A percentile compares a stretch with the other conserved stretches of the same genome.
Evolutionary conservation across 2,888 invertebrate genomes (phyloP).

Genomic region (Maniola hyperantus): DNA sequence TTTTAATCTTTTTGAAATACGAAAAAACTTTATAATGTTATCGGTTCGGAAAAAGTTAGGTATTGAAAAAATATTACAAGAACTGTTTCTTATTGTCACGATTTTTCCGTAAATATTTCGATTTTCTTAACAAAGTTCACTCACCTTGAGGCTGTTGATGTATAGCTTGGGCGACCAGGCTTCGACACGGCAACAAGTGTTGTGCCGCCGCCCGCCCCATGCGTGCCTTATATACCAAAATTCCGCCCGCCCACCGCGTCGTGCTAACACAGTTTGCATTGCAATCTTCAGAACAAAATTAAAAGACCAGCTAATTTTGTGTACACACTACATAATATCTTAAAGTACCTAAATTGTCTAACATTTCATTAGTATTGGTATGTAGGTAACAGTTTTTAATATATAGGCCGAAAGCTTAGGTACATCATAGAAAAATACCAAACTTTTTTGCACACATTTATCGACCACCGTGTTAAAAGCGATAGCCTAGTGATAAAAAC

Average conservation of each 20-base stretch:
- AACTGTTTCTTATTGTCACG: neutral
- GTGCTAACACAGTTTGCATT: constrained; percentile 74
- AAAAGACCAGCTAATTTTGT: constrained; percentile 38
- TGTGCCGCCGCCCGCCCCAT: constrained; percentile 66
- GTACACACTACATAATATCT: neutral
- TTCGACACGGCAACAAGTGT: constrained; percentile 74
- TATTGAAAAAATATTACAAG: neutral
- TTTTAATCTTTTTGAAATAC: neutral
- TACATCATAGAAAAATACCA: too few relatives aligned
- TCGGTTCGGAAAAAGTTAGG: neutral
- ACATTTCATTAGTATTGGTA: neutral
- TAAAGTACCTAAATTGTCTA: neutral
- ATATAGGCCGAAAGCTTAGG: too few relatives aligned
- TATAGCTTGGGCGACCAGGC: constrained; percentile 49
- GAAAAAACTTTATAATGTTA: neutral
- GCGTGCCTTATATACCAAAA: constrained; percentile 69
- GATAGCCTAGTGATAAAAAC: too few relatives aligned
- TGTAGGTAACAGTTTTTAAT: neutral
- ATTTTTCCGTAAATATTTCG: neutral
- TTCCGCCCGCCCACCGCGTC: constrained; percentile 69
- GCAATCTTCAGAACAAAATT: constrained; percentile 69
- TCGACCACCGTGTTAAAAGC: too few relatives aligned
- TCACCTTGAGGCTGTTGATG: constrained; percentile 62
- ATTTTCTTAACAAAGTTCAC: constrained; percentile 43
- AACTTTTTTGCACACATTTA: too few relatives aligned